Evolutionary conservation across 1,140 invertebrate genomes (phyloP), one percentile per base, ranked within the genome.

Genomic region (Sesamia nonagrioides): DNA sequence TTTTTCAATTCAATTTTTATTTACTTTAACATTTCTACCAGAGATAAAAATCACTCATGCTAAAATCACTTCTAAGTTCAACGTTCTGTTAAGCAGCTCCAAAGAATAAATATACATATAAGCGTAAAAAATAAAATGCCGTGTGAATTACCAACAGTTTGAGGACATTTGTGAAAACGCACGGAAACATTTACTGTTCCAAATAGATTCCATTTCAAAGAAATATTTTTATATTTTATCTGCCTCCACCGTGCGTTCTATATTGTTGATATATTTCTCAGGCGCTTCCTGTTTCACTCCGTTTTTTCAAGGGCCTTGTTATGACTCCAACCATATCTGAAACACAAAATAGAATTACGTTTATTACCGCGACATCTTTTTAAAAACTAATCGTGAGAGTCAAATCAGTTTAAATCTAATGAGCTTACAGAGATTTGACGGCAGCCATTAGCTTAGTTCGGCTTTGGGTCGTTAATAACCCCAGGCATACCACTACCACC

Each of bases 221-320:
- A 54, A 37, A 71, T 71, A 54, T 71, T 71, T 71, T 54, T 71
- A 37, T 71, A 52, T 54, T 52, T 54, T 71, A 71, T 71, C 68
- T 71, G 37, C 7, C 42, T 15, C 42, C 18, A 48, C 18, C 48
- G 33, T 27, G 18, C 6, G 42, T 13, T 50, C 45, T 68, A 68
- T 13, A 68, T 68, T 68, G 63, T 33, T 48, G 40, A 27, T 50
- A 68, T 50, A 27, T 68, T 50, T 68, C 42, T 27, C 18, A 15
- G 42, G 7, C 15, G 15, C 63, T 68, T 50, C 45, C 63, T 50
- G 42, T 68, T 68, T 15, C 21, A 66, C 45, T 66, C 40, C 63
- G 17, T 45, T 68, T 68, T 48, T 42, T 68, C 15, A 27, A 68
- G 63, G 33, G 42, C 60, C 60, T 37, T 37, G 37, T 40, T 13